Conservation (phyloP, 37 sponge, comb jelly and placozoan genomes). For the Spongilla lacustris region DNA sequence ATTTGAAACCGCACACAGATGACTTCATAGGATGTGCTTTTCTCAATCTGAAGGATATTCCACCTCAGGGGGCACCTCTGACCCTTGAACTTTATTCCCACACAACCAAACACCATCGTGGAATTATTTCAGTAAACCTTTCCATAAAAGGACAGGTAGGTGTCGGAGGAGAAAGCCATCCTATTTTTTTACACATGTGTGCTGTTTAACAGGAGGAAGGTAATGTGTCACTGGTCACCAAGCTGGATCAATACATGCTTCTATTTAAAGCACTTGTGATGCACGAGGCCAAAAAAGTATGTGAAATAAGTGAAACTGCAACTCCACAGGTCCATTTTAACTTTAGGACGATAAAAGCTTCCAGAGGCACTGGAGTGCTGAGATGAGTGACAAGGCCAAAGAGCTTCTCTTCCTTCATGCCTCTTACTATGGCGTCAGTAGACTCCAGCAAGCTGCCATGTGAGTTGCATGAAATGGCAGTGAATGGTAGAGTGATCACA, state of each 20-base stretch:
- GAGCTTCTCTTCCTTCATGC: conserved; percentile 48
- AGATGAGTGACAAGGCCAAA: not conserved
- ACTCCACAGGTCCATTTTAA: not conserved
- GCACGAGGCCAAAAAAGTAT: conserved; percentile 3
- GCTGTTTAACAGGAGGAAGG: not conserved
- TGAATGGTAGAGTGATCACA: not conserved
- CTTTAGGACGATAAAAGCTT: not conserved
- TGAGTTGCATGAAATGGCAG: conserved; percentile 11
- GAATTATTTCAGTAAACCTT: conserved; percentile 9
- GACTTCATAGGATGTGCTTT: conserved; percentile 68
- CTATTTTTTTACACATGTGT: not conserved
- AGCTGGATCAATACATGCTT: not conserved
- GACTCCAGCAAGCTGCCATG: conserved; percentile 35
- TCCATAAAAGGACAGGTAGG: conserved; percentile 9
- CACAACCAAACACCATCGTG: conserved; percentile 36
- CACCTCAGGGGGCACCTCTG: conserved; percentile 13
- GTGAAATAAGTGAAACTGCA: not conserved
- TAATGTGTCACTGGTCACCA: not conserved
- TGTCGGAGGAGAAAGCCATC: not conserved
- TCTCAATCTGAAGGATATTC: conserved; percentile 32
- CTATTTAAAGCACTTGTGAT: not conserved
- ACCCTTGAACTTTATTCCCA: conserved; percentile 44
- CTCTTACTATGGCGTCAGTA: conserved; percentile 24
- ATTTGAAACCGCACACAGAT: conserved; percentile 29
- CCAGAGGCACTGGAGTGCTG: conserved; percentile 26